phyloP scores from a whole-genome alignment of 2,113 vertebrate genomes.

The Ivindomyrus marchei region DNA sequence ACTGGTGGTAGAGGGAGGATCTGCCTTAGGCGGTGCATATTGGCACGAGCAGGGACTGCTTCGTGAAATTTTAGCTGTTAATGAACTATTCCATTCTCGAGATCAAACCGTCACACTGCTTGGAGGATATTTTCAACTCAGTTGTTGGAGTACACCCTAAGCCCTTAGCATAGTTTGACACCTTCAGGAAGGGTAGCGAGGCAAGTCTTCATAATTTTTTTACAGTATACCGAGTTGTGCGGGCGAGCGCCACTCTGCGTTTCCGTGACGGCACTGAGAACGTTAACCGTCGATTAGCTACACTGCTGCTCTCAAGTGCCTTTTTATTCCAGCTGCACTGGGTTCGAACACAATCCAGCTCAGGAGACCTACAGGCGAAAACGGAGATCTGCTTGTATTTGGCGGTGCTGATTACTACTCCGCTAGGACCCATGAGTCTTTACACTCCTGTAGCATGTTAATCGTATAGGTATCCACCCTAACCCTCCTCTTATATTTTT shows the following conservation, averaged over 20 bases:
- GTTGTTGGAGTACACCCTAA: background rate
- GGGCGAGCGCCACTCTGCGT: background rate
- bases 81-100: background rate
- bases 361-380: conserved; percentile 10
- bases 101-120: background rate
- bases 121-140: background rate
- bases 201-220: background rate
- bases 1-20: conserved; percentile 34
- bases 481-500: background rate
- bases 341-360: background rate
- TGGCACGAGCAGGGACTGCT: background rate
- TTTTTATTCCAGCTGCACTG: conserved; percentile 39
- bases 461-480: background rate
- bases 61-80: background rate
- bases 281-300: conserved; percentile 34
- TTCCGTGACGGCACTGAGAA: background rate
- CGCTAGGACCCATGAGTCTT: background rate
- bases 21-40: conserved; percentile 29
- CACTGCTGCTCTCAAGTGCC: conserved; percentile 69
- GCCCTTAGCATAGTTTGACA: background rate
- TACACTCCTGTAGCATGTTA: background rate
- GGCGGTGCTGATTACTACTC: background rate
- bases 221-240: background rate
- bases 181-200: background rate
- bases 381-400: background rate